phyloP scores from a whole-genome alignment of 2,888 invertebrate genomes.

The Dione vanillae region DNA sequence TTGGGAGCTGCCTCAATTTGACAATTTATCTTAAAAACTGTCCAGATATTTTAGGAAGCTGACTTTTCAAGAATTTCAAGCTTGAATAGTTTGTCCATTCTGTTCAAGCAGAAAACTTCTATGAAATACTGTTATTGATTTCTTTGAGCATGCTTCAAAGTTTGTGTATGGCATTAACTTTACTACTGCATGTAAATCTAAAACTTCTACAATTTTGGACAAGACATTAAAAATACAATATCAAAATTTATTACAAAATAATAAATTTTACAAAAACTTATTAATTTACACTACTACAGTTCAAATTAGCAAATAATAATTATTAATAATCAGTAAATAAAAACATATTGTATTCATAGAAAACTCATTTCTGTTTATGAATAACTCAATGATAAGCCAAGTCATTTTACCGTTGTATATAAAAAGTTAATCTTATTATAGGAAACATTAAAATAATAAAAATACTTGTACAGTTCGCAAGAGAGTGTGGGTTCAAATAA shows the following conservation, averaged over 20 bases:
- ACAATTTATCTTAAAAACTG: constrained; percentile 51
- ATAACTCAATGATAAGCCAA: no score
- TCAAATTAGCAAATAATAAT: no score
- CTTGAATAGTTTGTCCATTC: constrained; percentile 25
- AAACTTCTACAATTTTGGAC: constrained; percentile 1
- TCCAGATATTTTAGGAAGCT: constrained; percentile 31
- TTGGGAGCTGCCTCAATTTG: constrained; percentile 58
- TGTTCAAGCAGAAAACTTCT: constrained; percentile 29
- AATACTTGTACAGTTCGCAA: no score
- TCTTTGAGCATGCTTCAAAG: constrained; percentile 23
- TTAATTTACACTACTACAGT: no score
- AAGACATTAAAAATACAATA: neutral
- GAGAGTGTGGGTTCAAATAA: no score
- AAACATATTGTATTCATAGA: no score
- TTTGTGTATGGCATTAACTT: constrained; percentile 21
- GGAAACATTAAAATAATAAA: no score
- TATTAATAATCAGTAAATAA: no score
- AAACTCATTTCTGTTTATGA: no score
- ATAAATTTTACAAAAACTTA: no score
- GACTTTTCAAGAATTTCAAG: constrained; percentile 29
- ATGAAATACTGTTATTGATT: constrained; percentile 29
- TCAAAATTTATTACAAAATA: neutral
- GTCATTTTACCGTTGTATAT: no score
- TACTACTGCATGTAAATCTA: constrained; percentile 10
- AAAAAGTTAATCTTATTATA: no score